Evolutionary conservation across 2,113 vertebrate genomes (phyloP).

Genomic region (Sigmodon hispidus): DNA sequence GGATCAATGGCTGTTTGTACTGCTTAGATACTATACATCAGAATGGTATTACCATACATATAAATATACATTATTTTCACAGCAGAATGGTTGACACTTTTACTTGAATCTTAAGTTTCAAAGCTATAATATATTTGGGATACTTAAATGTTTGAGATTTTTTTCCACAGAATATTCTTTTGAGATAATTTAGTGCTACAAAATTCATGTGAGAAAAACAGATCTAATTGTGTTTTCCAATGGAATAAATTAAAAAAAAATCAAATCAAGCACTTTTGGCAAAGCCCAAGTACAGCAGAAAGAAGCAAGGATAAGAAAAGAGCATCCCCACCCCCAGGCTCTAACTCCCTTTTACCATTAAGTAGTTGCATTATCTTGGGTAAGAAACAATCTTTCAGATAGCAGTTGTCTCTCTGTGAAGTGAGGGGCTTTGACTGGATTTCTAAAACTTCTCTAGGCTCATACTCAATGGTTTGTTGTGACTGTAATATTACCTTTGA

Average conservation of each 20-base stretch:
- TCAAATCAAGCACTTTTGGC: neutral
- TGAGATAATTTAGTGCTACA: slow-evolving; percentile 29
- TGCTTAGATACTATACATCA: neutral
- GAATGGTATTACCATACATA: too few relatives aligned
- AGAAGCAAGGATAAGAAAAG: neutral
- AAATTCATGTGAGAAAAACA: slow-evolving; percentile 56
- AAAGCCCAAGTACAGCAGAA: neutral
- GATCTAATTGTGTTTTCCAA: slow-evolving; percentile 34
- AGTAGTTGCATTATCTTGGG: neutral
- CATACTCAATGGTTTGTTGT: neutral
- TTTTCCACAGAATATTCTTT: neutral
- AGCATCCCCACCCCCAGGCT: neutral
- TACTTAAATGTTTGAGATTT: neutral
- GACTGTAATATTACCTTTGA: slow-evolving; percentile 90
- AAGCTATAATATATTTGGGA: slow-evolving; percentile 17
- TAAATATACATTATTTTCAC: too few relatives aligned
- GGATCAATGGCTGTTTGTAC: neutral
- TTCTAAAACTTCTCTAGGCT: neutral
- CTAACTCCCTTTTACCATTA: slow-evolving; percentile 27
- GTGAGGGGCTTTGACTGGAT: neutral
- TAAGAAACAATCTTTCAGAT: slow-evolving; percentile 6
- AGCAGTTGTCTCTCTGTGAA: neutral
- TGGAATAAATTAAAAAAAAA: slow-evolving; percentile 19
- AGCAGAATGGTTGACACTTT: neutral
- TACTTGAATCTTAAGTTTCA: slow-evolving; percentile 42